Evolutionary conservation across 2,113 vertebrate genomes (phyloP), one percentile per base, ranked within the genome.

Genomic region (Ariopsis seemanni): DNA sequence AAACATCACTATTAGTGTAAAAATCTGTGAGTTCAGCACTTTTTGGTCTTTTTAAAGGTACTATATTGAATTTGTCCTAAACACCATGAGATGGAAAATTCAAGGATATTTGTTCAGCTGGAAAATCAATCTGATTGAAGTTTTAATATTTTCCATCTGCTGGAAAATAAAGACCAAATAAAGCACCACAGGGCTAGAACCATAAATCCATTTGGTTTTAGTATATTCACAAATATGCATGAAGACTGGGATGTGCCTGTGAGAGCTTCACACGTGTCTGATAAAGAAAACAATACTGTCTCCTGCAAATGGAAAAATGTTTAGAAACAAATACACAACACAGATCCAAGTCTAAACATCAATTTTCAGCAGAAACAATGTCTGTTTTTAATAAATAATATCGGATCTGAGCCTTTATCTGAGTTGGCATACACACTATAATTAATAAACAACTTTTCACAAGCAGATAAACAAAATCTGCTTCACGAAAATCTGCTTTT

Each of bases 331-430:
- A 65, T 78, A 53, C 62, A 69, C 27, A 81, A 69, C 60, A 69
- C 34, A 63, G 27, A n/a, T 42, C 34, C 42, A 84, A 30, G 30
- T 22, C 53, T 72, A 53, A 14, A 74, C 27, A 67, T 30, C 42
- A 79, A 34, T 58, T 27, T n/a, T 85, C 58, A 67, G 84, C 62
- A 85, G 62, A 78, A 85, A 83, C 62, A 17, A 27, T 58, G 27
- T 55, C 77, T 79, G 55, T 55, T 65, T 75, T 50, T 57, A 69
- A 57, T 82, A 82, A 85, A 87, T 87, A 75, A 82, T 74, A 89
- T 93, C 93, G 92, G 88, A 94, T 93, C 89, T 93, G 93, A 93
- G 92, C 90, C 93, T 91, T 93, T 67, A 52, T 58, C 6, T 42
- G 50, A 12, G 52, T 77, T 55, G 75, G 75, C 27, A 34, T 27